phyloP scores from a whole-genome alignment of 2,888 invertebrate species.

The Apamea anceps region DNA sequence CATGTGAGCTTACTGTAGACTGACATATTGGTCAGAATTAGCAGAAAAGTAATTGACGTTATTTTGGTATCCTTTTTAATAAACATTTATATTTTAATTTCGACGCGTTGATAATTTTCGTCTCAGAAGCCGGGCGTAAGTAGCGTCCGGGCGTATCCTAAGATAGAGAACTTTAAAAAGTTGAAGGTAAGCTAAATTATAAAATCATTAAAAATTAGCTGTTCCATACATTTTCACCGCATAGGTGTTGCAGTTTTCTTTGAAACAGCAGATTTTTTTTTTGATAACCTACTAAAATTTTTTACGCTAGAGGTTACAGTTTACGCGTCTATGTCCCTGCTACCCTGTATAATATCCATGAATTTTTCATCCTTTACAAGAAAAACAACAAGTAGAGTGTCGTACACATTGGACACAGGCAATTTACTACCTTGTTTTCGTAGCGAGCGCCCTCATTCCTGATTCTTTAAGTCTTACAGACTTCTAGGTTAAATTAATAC shows the following conservation, averaged over 20 bases:
- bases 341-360: neutral
- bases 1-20: neutral
- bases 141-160: neutral
- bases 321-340: too few species aligned
- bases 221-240: neutral
- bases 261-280: too few species aligned
- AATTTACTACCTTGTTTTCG: constrained; percentile 17
- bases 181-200: too few species aligned
- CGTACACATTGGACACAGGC: neutral
- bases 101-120: neutral
- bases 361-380: neutral
- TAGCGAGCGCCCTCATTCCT: neutral
- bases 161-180: neutral
- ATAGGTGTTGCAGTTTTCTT: too few species aligned
- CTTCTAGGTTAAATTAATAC: neutral
- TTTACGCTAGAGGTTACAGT: too few species aligned
- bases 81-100: neutral
- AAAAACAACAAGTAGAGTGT: neutral
- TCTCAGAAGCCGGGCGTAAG: neutral
- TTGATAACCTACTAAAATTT: too few species aligned
- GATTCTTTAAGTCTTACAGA: neutral
- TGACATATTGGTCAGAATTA: neutral
- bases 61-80: neutral
- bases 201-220: too few species aligned
- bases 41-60: neutral